These are phyloP conservation scores for Sisyra terminalis DNA, from an alignment of 2,888 invertebrate species.

Conservation along the genomic window DNA sequence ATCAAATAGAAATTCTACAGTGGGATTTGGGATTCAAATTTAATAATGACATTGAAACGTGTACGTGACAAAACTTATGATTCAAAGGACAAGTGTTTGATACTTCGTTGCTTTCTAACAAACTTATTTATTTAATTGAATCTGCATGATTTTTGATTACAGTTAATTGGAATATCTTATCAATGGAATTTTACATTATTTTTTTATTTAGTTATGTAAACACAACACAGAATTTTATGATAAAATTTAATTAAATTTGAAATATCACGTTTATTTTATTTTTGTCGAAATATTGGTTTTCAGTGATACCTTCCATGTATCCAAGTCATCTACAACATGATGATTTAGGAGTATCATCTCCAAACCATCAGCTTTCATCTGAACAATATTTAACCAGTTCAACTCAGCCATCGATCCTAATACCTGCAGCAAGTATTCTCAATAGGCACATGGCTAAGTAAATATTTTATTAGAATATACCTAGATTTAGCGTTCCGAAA, in stretches of 20 bases:
- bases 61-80: too few relatives aligned
- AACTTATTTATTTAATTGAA: too few relatives aligned
- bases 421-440: slow-evolving; percentile 2
- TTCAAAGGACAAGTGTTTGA: too few relatives aligned
- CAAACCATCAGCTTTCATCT: neutral
- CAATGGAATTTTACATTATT: neutral
- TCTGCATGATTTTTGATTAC: too few relatives aligned
- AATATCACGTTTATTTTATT: neutral
- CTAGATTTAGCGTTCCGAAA: too few relatives aligned
- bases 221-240: neutral
- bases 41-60: too few relatives aligned
- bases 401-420: neutral
- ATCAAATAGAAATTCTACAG: too few relatives aligned
- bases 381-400: slow-evolving; percentile 4
- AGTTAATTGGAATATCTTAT: too few relatives aligned
- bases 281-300: neutral
- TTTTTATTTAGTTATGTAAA: slow-evolving; percentile 1
- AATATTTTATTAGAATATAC: too few relatives aligned
- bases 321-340: neutral
- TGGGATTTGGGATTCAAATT: too few relatives aligned
- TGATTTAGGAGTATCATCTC: neutral
- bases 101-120: too few relatives aligned
- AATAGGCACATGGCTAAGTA: slow-evolving; percentile 6
- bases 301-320: slow-evolving; percentile 6
- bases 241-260: too few relatives aligned